Base-by-base conservation (phyloP, 2,797 vertebrate genomes). In the Erethizon dorsatum region DNA sequence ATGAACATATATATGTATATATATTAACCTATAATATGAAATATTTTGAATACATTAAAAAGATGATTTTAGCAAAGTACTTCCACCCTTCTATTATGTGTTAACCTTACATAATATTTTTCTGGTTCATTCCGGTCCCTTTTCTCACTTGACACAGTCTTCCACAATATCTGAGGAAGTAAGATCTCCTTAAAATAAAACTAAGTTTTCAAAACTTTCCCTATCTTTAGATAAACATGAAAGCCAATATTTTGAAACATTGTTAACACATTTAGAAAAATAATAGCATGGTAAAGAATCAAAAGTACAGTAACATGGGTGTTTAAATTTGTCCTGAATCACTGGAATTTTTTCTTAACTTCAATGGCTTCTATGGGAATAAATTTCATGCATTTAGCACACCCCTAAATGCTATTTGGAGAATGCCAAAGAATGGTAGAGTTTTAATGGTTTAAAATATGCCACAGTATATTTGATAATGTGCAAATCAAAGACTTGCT, bases 1-100 rank as follows among this genome's bases (percentile, higher is more conserved):
- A 95, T 96, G 78, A 18, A 96, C 90, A 94, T 65, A 83, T 75
- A n/a, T 6, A 73, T 11, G 10, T 11, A 24, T 45, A 26, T 26
- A 73, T 41, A 71, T 41, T 28, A 2, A 97, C 59, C 75, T 98
- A 78, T 45, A 95, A 33, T 91, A 8, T 15, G 94, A 50, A 85
- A 97, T 88, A 93, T 89, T 96, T 95, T 56, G 92, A 97, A n/a
- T 57, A 57, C 17, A 88, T 69, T 94, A 52, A 13, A 93, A 96
- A 95, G 85, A 75, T 78, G 83, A 98, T 96, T 83, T 83, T 41
- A 80, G 56, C 24, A 88, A 93, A 91, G 26, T 33, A 2, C 52
- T 31, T 85, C 45, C 88, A 1, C 24, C 61, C 31, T 88, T 97
- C 41, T 54, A 86, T 95, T 97, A 93, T 78, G 0, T 90, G n/a